Base-by-base conservation (phyloP, 2,888 invertebrate genomes). In the Phyllotreta cruciferae region DNA sequence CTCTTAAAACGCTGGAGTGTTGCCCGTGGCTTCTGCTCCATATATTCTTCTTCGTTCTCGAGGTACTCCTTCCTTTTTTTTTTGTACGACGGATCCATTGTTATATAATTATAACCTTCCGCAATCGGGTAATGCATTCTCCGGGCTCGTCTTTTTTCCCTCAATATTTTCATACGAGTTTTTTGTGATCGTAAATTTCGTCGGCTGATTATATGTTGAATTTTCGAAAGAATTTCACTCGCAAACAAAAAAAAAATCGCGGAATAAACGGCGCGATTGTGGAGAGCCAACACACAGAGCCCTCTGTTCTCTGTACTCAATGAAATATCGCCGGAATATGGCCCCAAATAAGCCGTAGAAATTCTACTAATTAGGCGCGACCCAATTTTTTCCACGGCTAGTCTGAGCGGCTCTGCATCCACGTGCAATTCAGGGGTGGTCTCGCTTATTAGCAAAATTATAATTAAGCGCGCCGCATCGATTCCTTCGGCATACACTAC, bases 1-100 rank as follows among this genome's bases (percentile, higher is more conserved):
- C 68, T 75, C 71, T 75, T 75, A 75, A 76, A 75, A 76, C 75
- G 77, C 75, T 76, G 70, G 74, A 73, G 77, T 75, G 75, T 75
- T 72, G 74, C 74, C 74, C 72, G 70, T 74, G 75, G 75, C 76
- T 75, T 72, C 71, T 77, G 77, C 75, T 76, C 76, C 70, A 77
- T 73, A 76, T 78, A 74, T 74, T 71, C 70, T 67, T 70, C 71
- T 71, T 68, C 55, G 53, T 57, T 61, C 52, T 60, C 24, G 24
- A 24, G 54, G 34, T 54, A 11, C 52, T 47, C 14, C 38, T 52
- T 52, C 37, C 14, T 37, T 14, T 52, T 52, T 52, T 52, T 47
- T 52, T 52, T 37, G 13, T 10, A 52, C 71, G 73, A 69, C 68
- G 72, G 70, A 68, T 69, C 73, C 71, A 77, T 77, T 78, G 75